Conservation (phyloP, 2,888 invertebrate species). For the Aradus depressus region DNA sequence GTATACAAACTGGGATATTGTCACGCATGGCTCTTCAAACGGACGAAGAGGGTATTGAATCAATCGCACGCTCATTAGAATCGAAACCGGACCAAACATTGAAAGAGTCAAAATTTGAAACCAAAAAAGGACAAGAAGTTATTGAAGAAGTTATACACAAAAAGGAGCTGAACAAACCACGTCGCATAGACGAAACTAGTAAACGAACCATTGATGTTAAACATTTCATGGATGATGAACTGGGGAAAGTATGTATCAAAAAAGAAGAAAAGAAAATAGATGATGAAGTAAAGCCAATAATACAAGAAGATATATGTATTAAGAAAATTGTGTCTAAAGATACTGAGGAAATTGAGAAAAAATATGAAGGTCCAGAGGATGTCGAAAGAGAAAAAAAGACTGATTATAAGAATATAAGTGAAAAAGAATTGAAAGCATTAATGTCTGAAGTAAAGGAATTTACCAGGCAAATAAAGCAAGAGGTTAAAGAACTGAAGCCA, state of each 20-base stretch:
- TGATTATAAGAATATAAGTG: conserved; percentile 11
- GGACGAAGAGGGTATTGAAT: conserved; percentile 14
- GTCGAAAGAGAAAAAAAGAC: conserved; percentile 8
- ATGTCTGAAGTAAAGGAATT: conserved; percentile 41
- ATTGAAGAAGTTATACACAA: conserved; percentile 2
- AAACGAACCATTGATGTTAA: conserved; percentile 28
- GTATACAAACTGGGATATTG: conserved; percentile 21
- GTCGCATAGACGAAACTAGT: conserved; percentile 17
- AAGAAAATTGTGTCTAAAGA: conserved; percentile 7
- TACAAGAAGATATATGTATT: conserved; percentile 22
- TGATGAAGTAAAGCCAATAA: conserved; percentile 8
- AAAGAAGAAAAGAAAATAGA: conserved; percentile 23
- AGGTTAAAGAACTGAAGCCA: conserved; percentile 42
- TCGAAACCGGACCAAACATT: conserved; percentile 24
- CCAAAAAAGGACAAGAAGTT: conserved; percentile 14
- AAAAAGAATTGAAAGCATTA: conserved; percentile 36
- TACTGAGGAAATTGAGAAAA: conserved; percentile 8
- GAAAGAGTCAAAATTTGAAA: conserved; percentile 11
- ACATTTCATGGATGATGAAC: conserved; percentile 28
- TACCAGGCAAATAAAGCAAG: conserved; percentile 41
- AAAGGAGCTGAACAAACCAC: conserved; percentile 14
- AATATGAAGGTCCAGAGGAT: conserved; percentile 2
- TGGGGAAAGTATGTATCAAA: conserved; percentile 20
- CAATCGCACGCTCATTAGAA: conserved; percentile 25
- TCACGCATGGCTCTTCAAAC: conserved; percentile 10